These are phyloP conservation scores for Columba guinea DNA, from an alignment of 2,797 vertebrate genomes.

Conservation along the genomic window DNA sequence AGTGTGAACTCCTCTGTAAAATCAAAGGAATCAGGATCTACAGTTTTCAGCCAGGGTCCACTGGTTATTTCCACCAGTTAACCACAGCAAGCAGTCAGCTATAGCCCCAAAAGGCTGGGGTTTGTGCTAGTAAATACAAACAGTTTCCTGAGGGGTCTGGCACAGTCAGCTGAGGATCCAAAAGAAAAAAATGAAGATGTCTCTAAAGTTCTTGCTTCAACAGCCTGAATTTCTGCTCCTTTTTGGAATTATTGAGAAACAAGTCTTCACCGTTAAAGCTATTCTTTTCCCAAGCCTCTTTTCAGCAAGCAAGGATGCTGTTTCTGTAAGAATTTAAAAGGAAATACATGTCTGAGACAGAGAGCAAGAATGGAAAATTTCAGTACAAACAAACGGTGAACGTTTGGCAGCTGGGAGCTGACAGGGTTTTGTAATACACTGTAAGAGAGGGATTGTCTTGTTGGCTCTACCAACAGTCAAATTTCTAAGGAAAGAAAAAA, in stretches of 20 bases:
- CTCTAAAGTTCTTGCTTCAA: not conserved
- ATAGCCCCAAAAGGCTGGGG: not conserved
- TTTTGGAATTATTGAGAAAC: slow-evolving; percentile 26
- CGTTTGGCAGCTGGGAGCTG: slow-evolving; percentile 33
- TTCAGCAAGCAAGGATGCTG: slow-evolving; percentile 36
- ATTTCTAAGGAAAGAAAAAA: slow-evolving; percentile 18
- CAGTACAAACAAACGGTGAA: slow-evolving; percentile 47
- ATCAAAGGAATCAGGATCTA: not conserved
- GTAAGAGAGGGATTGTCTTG: slow-evolving; percentile 20
- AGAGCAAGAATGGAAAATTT: slow-evolving; percentile 58
- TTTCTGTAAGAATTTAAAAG: slow-evolving; percentile 59
- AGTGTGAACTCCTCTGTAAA: slow-evolving; percentile 11
- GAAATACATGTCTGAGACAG: slow-evolving; percentile 48
- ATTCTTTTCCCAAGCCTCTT: slow-evolving; percentile 41
- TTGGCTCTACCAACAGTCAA: slow-evolving; percentile 7
- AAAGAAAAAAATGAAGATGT: rapidly evolving
- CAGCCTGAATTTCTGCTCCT: not conserved
- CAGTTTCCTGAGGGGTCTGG: not conserved
- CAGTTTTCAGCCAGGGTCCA: not conserved
- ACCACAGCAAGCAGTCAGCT: not conserved
- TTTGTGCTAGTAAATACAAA: not conserved
- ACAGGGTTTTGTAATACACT: slow-evolving; percentile 6
- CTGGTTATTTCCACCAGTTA: not conserved
- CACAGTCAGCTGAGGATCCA: not conserved
- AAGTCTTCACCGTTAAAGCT: slow-evolving; percentile 23